Evolutionary conservation across 2,888 invertebrate genomes (phyloP).

Genomic region (Microchrysa polita): DNA sequence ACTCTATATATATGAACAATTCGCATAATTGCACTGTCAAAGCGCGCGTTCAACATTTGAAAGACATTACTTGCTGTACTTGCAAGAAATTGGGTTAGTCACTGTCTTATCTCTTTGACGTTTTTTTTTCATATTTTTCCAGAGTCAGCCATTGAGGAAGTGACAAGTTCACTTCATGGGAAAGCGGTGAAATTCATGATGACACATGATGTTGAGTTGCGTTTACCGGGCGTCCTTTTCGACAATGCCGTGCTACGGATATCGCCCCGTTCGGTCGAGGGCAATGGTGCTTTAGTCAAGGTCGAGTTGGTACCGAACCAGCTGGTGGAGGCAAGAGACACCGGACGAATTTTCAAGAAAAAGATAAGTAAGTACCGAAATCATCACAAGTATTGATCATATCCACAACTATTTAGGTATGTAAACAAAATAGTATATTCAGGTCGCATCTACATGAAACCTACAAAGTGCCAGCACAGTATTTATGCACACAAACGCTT

Average conservation of each 20-base stretch:
- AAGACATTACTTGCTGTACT: neutral
- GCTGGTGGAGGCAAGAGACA: constrained; percentile 62
- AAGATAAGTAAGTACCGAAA: constrained; percentile 60
- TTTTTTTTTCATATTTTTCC: neutral
- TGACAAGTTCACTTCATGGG: constrained; percentile 76
- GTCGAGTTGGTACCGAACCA: constrained; percentile 73
- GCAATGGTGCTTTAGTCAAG: constrained; percentile 78
- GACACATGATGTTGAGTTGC: constrained; percentile 79
- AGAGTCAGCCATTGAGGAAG: constrained; percentile 77
- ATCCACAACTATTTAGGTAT: too few relatives aligned
- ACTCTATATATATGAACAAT: constrained; percentile 2
- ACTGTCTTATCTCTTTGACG: neutral
- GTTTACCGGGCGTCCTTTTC: constrained; percentile 77
- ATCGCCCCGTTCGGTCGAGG: constrained; percentile 77
- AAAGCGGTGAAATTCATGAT: constrained; percentile 78
- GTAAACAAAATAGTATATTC: too few relatives aligned
- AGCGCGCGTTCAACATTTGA: neutral
- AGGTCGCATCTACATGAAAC: too few relatives aligned
- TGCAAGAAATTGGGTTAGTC: neutral
- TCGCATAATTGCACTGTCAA: neutral
- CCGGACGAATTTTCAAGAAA: constrained; percentile 70
- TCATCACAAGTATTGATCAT: too few relatives aligned
- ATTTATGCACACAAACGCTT: too few relatives aligned
- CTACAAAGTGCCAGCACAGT: too few relatives aligned
- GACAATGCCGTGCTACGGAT: constrained; percentile 78